Conservation (phyloP, 2,113 vertebrate species). For the Chaetodon trifascialis region DNA sequence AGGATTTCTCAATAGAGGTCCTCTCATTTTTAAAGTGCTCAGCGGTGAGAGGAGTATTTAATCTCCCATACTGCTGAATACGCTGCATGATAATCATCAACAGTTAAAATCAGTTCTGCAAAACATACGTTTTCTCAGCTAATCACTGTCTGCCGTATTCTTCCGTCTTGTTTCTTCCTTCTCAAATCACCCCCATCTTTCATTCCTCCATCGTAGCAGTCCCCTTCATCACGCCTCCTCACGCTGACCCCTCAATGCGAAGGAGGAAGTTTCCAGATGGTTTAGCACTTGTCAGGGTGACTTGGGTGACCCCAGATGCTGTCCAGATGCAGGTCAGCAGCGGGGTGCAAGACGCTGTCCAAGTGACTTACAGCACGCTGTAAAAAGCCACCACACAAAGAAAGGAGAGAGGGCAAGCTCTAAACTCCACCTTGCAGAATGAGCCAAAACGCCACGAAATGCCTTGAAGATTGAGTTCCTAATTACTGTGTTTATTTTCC, state of each 20-base stretch:
- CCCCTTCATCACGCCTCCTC: conserved; percentile 30
- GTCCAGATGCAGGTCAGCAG: conserved; percentile 85
- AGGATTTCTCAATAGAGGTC: conserved; percentile 14
- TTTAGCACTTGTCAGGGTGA: conserved; percentile 80
- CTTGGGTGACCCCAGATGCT: conserved; percentile 81
- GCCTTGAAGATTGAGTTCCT: conserved; percentile 53
- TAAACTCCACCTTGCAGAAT: conserved; percentile 63
- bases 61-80: conserved; percentile 29
- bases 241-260: conserved; percentile 56
- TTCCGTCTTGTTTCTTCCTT: background rate
- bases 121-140: conserved; percentile 17
- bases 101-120: background rate
- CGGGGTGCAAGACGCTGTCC: conserved; percentile 70
- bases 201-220: conserved; percentile 8
- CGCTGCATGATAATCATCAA: conserved; percentile 30
- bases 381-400: conserved; percentile 69
- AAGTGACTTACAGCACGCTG: conserved; percentile 79
- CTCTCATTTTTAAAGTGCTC: conserved; percentile 24
- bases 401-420: conserved; percentile 56
- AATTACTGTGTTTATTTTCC: conserved; percentile 42
- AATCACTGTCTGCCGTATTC: conserved; percentile 6
- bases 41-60: conserved; percentile 24
- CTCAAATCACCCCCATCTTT: conserved; percentile 17
- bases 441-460: conserved; percentile 52
- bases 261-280: conserved; percentile 82